Evolutionary conservation across 2,113 vertebrate species (phyloP), one percentile per base, ranked within the genome.

Genomic region (Eclectus roratus): DNA sequence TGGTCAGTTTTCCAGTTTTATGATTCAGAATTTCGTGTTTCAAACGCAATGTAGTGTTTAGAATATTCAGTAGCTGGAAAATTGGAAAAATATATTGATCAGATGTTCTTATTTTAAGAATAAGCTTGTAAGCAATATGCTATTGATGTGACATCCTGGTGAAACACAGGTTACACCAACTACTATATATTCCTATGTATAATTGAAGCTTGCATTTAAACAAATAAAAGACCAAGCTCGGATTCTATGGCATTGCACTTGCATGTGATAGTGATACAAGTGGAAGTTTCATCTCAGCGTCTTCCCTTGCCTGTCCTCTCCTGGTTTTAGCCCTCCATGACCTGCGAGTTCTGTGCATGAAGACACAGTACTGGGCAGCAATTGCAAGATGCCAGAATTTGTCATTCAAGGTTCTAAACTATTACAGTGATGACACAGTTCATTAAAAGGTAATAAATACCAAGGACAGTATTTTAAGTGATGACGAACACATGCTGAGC

Each of bases 311-410:
- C 23, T 66, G 14, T 4, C 31, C 39, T 56, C 13, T 60, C 58
- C 52, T 71, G 23, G 0, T 65, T 84, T 81, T 13, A 69, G 55
- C 16, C 17, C 23, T 35, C 17, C 11, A 13, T 24, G 20, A 53
- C 0, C 0, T 17, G 24, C 0, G 7, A 78, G 46, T 8, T 53
- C 60, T 27, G 2, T 11, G 39, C 18, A 13, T 10, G 37, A 81
- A 69, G 60, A 66, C 17, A 85, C 0, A 3, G 41, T 9, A 33
- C 29, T 12, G 27, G 27, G 29, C 55, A 70, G 46, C 27, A 44
- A 63, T 13, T 66, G 11, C 9, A 58, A 79, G 50, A 53, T 19
- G 31, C 11, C 61, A 85, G 61, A 73, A 82, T 71, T 46, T 53
- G 21, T 25, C 31, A 46, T 78, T 53, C 39, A 69, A 47, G 25